Percentiles rank a stretch among this genome's conserved stretches.
Conservation (phyloP, 2,888 invertebrate genomes). For the Dryadula phaetusa region DNA sequence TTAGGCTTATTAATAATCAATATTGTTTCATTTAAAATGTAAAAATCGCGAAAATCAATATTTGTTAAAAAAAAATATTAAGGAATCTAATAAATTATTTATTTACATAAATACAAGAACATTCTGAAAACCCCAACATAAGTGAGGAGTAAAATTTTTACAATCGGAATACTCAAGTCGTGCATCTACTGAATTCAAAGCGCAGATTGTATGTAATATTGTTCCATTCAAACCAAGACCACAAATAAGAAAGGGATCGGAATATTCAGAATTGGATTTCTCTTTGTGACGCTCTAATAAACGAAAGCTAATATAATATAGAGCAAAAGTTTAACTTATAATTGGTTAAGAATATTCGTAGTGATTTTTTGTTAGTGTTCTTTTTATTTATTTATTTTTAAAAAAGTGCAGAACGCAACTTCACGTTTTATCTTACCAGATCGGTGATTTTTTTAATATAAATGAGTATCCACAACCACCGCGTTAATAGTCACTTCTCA, state of each 20-base stretch:
- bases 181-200: constrained; percentile 41
- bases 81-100: neutral
- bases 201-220: constrained; percentile 45
- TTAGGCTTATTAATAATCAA: no score
- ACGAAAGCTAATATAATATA: constrained; percentile 26
- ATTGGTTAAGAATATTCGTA: neutral
- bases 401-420: no score
- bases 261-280: constrained; percentile 41
- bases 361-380: no score
- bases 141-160: constrained; percentile 23
- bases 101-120: neutral
- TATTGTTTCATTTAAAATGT: no score
- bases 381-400: no score
- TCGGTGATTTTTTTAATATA: no score
- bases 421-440: no score
- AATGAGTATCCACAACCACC: no score
- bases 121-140: neutral
- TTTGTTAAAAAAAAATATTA: no score
- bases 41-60: no score
- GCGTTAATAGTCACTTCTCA: no score
- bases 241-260: constrained; percentile 46
- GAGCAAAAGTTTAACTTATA: constrained; percentile 5
- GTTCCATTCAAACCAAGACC: constrained; percentile 46
- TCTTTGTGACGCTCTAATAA: constrained; percentile 31
- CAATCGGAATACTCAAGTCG: constrained; percentile 26